Evolutionary conservation across 2,113 vertebrate species (phyloP), one percentile per base, ranked within the genome.

Genomic region (Xiphophorus hellerii): DNA sequence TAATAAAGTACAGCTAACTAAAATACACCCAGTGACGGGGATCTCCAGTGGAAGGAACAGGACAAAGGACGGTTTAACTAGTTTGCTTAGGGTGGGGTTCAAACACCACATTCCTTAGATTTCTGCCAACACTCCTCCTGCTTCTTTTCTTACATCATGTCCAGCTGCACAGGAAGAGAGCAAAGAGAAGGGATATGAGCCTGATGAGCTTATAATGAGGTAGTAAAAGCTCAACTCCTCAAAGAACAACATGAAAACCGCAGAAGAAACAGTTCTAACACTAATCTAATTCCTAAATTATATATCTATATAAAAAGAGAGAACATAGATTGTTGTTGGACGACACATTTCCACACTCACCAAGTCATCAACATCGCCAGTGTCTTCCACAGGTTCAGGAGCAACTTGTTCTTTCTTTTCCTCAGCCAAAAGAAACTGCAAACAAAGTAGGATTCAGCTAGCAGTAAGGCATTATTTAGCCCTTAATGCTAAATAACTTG

Each of bases 291-390:
- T 51, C 17, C 67, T 27, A 71, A 5, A 0, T 69, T 28, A 61
- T 58, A 42, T n/a, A 6, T 31, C 66, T 75, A 70, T 71, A 67
- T 33, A 20, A 20, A 27, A 30, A 63, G 17, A 22, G 29, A 31
- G n/a, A 76, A 8, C 66, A 71, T 17, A 33, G 17, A 20, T 22
- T 37, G 29, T 2, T 29, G 6, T 14, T 71, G 31, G 1, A 61
- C 33, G 1, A 64, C 2, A 62, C 5, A 42, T 30, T 37, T 58
- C n/a, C 30, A 13, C 42, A 90, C 95, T 95, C 84, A 97, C 98
- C 94, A 99, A 92, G 87, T 99, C 98, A 87, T 99, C 97, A 29
- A 99, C 95, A 77, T 99, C 97, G 65, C 95, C 97, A 48, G 88
- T 91, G 76, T 97, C 96, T 58, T 96, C 93, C 62, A 71, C 17